Conservation (phyloP, 2,888 invertebrate species). For the Lasioglossum morio region DNA sequence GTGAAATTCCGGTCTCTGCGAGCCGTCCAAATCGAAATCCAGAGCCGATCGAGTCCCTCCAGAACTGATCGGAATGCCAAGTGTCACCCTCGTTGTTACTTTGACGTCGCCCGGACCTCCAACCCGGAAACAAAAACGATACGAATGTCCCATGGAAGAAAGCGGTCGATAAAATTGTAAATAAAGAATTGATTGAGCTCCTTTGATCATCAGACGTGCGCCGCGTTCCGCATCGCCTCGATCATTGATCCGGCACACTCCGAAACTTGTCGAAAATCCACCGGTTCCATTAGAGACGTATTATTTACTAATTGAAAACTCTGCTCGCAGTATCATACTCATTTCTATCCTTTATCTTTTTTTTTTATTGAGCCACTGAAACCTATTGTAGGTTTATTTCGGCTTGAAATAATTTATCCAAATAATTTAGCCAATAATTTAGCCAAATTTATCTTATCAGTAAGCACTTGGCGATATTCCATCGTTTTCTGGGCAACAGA, state of each 20-base stretch:
- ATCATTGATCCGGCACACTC: background rate
- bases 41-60: conserved; percentile 47
- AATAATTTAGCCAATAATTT: too few relatives aligned
- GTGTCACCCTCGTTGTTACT: conserved; percentile 35
- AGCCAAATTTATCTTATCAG: background rate
- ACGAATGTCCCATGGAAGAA: background rate
- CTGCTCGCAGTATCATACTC: background rate
- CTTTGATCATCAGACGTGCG: background rate
- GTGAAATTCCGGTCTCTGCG: conserved; percentile 66
- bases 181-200: background rate
- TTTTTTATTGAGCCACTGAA: too few relatives aligned
- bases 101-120: conserved; percentile 14
- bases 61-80: conserved; percentile 41
- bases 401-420: too few relatives aligned
- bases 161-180: conserved; percentile 12
- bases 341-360: too few relatives aligned
- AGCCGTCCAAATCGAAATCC: conserved; percentile 58
- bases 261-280: background rate
- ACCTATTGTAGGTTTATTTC: too few relatives aligned
- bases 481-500: background rate
- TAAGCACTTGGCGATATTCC: background rate
- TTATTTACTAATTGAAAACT: background rate
- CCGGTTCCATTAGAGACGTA: background rate
- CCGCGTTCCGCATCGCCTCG: background rate
- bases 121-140: conserved; percentile 9